Evolutionary conservation across 2,888 invertebrate species (phyloP), one percentile per base, ranked within the genome.

Genomic region (Calameuta idolon): DNA sequence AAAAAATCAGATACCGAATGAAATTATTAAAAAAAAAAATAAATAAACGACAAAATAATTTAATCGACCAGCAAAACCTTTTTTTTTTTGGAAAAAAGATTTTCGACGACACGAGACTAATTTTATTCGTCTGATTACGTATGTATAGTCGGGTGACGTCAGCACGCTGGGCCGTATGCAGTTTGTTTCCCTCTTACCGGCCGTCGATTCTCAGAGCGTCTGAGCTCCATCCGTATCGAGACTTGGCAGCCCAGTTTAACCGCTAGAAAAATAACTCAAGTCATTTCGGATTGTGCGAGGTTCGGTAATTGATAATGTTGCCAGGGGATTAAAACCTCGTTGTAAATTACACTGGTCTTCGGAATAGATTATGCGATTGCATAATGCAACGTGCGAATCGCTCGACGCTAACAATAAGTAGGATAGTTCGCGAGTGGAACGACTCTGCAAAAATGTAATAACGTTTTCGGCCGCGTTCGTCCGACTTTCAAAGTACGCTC

Each of bases 231-330:
- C 71, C 34, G 31, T 71, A 31, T 71, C 30, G 5, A 71, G 71
- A 55, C 55, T 23, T 23, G 55, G 55, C 23, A 55, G 55, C 55
- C 55, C 55, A 55, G 23, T 55, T 23, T 9, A 55, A 55, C 55
- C 55, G 23, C 23, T 33, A 80, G 82, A 82, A 79, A 81, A 83
- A 83, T 83, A 83, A 81, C 84, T 83, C 79, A 80, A 85, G 80
- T 79, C 81, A 81, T 79, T 74, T 75, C 74, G 79, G 79, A 82
- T 82, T 80, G 76, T 37, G 69, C 77, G 75, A 33, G 37, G 69
- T 75, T 73, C 75, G 68, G 55, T 73, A 82, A 75, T 78, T 80
- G 85, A 81, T 82, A 81, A 82, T 77, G 80, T 81, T 83, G 85
- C 82, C 85, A 85, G 81, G 79, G 73, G 81, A 80, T 80, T 81